Percentiles rank a stretch among this genome's conserved stretches.
These are phyloP conservation scores for Danaus chrysippus DNA, from an alignment of 2,888 invertebrate species.

Conservation along the genomic window DNA sequence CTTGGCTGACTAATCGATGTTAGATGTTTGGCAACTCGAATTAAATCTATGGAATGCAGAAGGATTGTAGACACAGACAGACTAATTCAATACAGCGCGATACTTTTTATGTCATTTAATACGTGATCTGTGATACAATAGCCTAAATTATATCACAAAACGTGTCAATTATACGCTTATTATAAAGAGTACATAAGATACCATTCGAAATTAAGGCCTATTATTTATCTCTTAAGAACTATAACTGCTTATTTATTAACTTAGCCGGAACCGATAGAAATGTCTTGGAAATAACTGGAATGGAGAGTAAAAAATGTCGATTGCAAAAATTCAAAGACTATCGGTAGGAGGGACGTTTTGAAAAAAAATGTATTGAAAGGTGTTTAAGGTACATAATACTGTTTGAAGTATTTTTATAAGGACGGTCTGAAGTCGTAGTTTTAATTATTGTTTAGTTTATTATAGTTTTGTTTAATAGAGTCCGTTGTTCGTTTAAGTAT, in stretches of 20 bases:
- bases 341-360: too few relatives aligned
- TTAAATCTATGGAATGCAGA: background rate
- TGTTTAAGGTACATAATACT: too few relatives aligned
- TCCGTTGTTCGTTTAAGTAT: too few relatives aligned
- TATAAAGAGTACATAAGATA: background rate
- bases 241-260: background rate
- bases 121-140: background rate
- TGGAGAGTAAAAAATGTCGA: slow-evolving; percentile 11
- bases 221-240: background rate
- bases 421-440: too few relatives aligned
- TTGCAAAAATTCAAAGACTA: slow-evolving; percentile 12
- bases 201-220: background rate
- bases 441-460: too few relatives aligned
- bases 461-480: too few relatives aligned
- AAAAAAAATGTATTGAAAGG: too few relatives aligned
- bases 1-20: slow-evolving; percentile 11
- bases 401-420: too few relatives aligned
- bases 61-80: too few relatives aligned
- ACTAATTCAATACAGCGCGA: background rate
- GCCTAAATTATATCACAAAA: slow-evolving; percentile 6
- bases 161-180: slow-evolving; percentile 13
- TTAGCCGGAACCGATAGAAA: slow-evolving; percentile 12
- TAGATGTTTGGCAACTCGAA: slow-evolving; percentile 3
- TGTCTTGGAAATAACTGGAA: slow-evolving; percentile 11
- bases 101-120: background rate